A percentile compares a stretch with the other conserved stretches of the same genome.
These are phyloP conservation scores for Troides helena DNA, from an alignment of 2,888 invertebrate species.

Conservation along the genomic window DNA sequence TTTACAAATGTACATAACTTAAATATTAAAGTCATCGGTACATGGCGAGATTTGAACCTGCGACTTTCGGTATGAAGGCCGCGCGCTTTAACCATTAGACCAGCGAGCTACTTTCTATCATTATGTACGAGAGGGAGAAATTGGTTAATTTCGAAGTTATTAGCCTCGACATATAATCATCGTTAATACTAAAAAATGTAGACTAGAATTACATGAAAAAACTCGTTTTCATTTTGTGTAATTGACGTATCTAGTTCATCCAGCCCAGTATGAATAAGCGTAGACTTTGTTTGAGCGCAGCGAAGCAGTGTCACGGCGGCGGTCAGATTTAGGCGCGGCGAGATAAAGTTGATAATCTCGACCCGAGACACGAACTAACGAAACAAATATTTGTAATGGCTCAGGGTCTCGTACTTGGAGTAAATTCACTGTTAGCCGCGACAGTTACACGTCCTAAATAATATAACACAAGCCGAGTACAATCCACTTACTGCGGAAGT, in stretches of 20 bases:
- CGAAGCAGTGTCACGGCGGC: constrained; percentile 29
- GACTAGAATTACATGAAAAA: no score
- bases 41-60: no score
- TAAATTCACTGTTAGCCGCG: constrained; percentile 43
- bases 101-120: no score
- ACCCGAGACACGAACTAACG: constrained; percentile 53
- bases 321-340: constrained; percentile 62
- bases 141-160: no score
- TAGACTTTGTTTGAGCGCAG: constrained; percentile 25
- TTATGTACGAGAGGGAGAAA: no score
- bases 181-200: no score
- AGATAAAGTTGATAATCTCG: constrained; percentile 68
- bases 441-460: constrained; percentile 35
- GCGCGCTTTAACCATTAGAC: no score
- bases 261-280: neutral
- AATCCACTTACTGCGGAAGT: neutral
- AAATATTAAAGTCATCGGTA: no score
- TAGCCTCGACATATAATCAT: no score
- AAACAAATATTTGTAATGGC: constrained; percentile 65
- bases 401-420: constrained; percentile 42
- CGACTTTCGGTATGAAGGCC: no score
- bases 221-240: no score
- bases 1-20: no score
- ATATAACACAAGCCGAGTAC: constrained; percentile 9
- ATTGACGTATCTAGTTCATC: constrained; percentile 5